phyloP scores from a whole-genome alignment of 2,888 invertebrate genomes.

The Galerucella pusilla region DNA sequence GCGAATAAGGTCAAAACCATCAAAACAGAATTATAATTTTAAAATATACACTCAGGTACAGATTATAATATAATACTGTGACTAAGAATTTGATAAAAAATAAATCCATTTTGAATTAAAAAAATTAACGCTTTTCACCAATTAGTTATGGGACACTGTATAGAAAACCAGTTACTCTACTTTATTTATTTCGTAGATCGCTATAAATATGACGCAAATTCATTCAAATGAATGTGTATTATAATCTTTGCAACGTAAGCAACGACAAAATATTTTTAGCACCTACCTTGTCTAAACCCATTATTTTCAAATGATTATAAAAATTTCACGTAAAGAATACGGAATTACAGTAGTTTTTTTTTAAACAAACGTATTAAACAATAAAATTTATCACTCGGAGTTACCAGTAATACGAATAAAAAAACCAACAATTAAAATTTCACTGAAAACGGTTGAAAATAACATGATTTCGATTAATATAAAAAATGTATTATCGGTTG shows the following conservation, averaged over 20 bases:
- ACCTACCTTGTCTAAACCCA: neutral
- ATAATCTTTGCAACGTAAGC: neutral
- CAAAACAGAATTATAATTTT: neutral
- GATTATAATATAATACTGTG: no score
- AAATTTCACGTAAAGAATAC: neutral
- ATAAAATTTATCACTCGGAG: neutral
- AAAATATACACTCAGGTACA: neutral
- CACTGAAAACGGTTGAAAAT: neutral
- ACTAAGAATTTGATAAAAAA: no score
- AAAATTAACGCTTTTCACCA: no score
- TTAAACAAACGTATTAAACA: neutral
- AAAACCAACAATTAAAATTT: neutral
- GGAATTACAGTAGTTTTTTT: neutral
- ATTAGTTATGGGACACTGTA: no score
- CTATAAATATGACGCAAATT: neutral
- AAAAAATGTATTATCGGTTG: conserved; percentile 1
- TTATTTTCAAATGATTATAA: neutral
- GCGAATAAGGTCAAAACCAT: neutral
- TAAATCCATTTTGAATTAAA: no score
- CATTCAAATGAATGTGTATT: neutral
- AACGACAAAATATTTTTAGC: neutral
- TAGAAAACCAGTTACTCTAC: neutral
- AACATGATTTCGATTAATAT: neutral
- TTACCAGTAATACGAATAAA: neutral
- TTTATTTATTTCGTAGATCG: neutral